phyloP scores from a whole-genome alignment of 2,113 vertebrate genomes.

The Crotalus viridis region DNA sequence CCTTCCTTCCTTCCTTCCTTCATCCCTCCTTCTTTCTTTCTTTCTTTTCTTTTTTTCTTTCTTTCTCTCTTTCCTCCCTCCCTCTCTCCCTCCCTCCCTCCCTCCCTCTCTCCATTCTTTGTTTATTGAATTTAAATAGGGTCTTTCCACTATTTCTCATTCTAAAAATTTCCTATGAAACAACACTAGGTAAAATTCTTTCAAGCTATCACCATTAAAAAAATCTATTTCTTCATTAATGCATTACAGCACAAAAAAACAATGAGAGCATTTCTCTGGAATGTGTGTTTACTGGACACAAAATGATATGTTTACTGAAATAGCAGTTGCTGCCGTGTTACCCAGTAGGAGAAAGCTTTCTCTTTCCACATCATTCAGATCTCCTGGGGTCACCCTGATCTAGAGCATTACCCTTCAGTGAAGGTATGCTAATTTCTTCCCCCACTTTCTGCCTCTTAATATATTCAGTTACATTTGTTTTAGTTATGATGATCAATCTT shows the following conservation, averaged over 20 bases:
- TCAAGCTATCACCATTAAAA: constrained; percentile 74
- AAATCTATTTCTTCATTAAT: constrained; percentile 74
- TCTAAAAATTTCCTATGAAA: constrained; percentile 67
- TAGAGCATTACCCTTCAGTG: rapidly evolving
- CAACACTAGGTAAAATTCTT: constrained; percentile 70
- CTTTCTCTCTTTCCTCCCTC: constrained; percentile 11
- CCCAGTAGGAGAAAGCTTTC: constrained; percentile 71
- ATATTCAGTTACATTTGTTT: neutral
- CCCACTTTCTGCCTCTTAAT: neutral
- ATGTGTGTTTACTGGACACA: constrained; percentile 72
- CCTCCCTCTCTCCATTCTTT: constrained; percentile 35
- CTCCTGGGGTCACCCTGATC: constrained; percentile 13
- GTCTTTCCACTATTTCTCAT: constrained; percentile 49
- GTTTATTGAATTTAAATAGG: constrained; percentile 57
- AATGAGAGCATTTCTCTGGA: constrained; percentile 72
- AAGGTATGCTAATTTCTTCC: neutral
- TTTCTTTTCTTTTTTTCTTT: neutral
- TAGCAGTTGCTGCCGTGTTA: constrained; percentile 72
- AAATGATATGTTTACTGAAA: constrained; percentile 75
- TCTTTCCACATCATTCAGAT: constrained; percentile 53
- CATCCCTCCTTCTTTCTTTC: constrained; percentile 43
- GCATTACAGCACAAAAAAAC: constrained; percentile 70
- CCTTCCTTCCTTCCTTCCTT: no score
- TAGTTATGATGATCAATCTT: neutral
- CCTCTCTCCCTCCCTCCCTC: constrained; percentile 4